phyloP scores from a whole-genome alignment of 2,888 invertebrate species.

The Sceliomorpha sp. region DNA sequence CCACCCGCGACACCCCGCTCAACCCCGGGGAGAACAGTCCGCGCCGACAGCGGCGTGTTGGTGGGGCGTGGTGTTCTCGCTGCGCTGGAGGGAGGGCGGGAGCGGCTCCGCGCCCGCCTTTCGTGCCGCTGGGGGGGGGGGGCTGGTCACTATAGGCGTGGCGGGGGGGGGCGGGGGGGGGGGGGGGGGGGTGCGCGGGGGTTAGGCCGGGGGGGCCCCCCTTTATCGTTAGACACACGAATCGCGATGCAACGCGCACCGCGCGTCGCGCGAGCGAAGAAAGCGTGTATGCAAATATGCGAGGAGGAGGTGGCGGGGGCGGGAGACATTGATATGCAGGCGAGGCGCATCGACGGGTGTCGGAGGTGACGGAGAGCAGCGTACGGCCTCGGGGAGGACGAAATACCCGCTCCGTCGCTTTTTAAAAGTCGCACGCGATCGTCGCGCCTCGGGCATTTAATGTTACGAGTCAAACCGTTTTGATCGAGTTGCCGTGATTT shows the following conservation, averaged over 20 bases:
- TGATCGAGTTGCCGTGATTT: constrained; percentile 29
- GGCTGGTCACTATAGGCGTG: no score
- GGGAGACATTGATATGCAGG: constrained; percentile 75
- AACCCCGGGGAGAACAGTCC: no score
- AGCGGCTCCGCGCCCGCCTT: no score
- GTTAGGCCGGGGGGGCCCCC: no score
- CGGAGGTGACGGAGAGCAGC: constrained; percentile 67
- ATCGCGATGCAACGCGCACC: constrained; percentile 27
- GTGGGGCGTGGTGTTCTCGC: no score
- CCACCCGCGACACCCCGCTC: no score
- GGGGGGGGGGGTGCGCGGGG: no score
- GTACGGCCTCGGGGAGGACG: constrained; percentile 63
- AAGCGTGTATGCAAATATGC: constrained; percentile 70
- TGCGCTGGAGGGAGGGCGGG: no score
- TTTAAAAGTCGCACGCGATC: constrained; percentile 41
- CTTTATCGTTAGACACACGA: constrained; percentile 34
- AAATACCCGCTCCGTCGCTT: constrained; percentile 63
- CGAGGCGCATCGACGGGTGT: constrained; percentile 67
- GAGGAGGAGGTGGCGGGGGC: constrained; percentile 46
- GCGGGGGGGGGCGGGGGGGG: no score
- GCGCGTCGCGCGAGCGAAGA: constrained; percentile 46
- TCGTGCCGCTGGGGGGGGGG: no score
- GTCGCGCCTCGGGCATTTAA: constrained; percentile 41
- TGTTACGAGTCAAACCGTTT: no score
- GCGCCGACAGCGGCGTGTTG: no score